Conservation (phyloP, 2,113 vertebrate species). For the rabbit (Oryctolagus cuniculus) region mOryCun1.1 NC_091434.1:24131501-24132000, state of each 20-base stretch:
- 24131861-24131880: conserved; percentile 11
- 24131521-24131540: not conserved
- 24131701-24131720: not conserved
- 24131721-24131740: not conserved
- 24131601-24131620: not conserved
- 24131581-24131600: conserved; percentile 30
- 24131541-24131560: not conserved
- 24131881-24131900: not conserved
- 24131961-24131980: conserved; percentile 17
- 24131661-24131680: not conserved
- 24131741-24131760: not conserved
- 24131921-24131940: conserved; percentile 43
- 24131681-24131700: not conserved
- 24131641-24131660: not conserved
- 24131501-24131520: not conserved
- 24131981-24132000: conserved; percentile 31
- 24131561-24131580: conserved; percentile 17
- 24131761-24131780: not conserved
- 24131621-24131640: not conserved
- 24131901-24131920: conserved; percentile 7
- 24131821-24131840: not conserved
- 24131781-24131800: not conserved
- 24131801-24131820: not conserved
- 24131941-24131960: conserved; percentile 28
- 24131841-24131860: not conserved